Conservation (phyloP, 1,140 invertebrate species). For the Oppia nitens region DNA sequence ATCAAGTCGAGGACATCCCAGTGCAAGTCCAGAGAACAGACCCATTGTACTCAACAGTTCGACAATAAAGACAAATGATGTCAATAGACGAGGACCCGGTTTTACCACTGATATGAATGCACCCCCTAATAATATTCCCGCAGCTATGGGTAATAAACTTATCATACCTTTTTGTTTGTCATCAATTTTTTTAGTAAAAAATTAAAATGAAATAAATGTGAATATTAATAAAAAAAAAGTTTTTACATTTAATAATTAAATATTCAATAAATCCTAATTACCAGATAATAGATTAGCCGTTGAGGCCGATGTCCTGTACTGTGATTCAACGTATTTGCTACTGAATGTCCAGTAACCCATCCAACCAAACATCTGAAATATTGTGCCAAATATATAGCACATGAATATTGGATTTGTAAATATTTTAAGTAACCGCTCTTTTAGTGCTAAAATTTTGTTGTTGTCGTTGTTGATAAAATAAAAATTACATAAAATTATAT, state of each 20-base stretch:
- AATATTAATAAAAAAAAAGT: no score
- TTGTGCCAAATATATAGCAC: conserved; percentile 44
- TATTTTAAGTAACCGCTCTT: conserved; percentile 40
- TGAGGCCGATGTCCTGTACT: conserved; percentile 50
- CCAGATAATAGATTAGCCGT: conserved; percentile 34
- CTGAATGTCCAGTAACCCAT: conserved; percentile 56
- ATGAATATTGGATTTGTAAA: conserved; percentile 45
- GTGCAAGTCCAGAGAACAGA: conserved; percentile 45
- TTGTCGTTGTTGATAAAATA: no score
- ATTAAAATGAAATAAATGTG: no score
- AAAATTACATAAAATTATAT: no score
- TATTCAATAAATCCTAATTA: no score
- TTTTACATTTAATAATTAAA: no score
- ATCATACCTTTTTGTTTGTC: no score
- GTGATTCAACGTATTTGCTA: conserved; percentile 55
- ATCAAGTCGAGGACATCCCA: conserved; percentile 45
- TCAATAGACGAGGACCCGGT: conserved; percentile 45
- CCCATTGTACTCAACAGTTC: conserved; percentile 43
- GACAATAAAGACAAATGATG: conserved; percentile 51
- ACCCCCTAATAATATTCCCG: conserved; percentile 49
- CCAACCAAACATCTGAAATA: conserved; percentile 50
- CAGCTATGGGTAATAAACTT: conserved; percentile 48
- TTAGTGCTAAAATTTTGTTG: conserved; percentile 24
- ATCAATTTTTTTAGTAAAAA: no score
- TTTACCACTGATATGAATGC: conserved; percentile 47